These are phyloP conservation scores for Anolis sagrei DNA, from an alignment of 2,113 vertebrate genomes.

Conservation along the genomic window DNA sequence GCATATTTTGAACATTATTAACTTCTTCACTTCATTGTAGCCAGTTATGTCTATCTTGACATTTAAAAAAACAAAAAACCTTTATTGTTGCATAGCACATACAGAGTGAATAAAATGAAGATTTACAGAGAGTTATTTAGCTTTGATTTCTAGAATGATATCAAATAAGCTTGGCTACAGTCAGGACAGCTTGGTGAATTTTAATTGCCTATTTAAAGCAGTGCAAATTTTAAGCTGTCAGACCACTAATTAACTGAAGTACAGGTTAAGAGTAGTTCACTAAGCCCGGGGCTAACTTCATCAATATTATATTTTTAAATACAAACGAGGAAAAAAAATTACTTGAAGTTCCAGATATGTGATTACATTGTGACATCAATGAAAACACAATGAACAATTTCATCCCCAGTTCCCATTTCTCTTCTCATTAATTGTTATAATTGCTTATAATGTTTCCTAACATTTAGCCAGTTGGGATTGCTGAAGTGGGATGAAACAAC, in stretches of 20 bases:
- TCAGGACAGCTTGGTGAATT: conserved; percentile 58
- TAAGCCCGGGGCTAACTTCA: conserved; percentile 43
- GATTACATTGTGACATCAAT: conserved; percentile 21
- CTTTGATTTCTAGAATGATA: conserved; percentile 54
- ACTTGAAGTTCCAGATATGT: conserved; percentile 31
- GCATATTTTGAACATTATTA: neutral
- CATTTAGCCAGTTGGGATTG: neutral
- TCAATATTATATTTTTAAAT: conserved; percentile 43
- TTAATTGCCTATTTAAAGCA: conserved; percentile 70
- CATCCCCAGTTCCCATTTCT: neutral
- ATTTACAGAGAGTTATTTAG: conserved; percentile 40
- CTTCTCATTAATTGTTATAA: conserved; percentile 22
- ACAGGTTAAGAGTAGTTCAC: conserved; percentile 58
- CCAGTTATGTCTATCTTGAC: neutral
- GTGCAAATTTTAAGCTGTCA: conserved; percentile 59
- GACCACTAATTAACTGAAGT: conserved; percentile 61
- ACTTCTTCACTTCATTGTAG: neutral
- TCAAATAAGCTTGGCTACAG: conserved; percentile 38
- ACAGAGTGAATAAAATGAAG: neutral
- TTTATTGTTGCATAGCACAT: conserved; percentile 40
- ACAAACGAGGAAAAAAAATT: conserved; percentile 45
- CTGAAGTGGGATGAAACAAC: conserved; percentile 1
- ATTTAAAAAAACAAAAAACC: conserved; percentile 1
- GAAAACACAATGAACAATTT: neutral
- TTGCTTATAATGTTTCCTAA: conserved; percentile 1